Conservation (phyloP, 2,797 vertebrate genomes). For the Lycodopsis pacificus region DNA sequence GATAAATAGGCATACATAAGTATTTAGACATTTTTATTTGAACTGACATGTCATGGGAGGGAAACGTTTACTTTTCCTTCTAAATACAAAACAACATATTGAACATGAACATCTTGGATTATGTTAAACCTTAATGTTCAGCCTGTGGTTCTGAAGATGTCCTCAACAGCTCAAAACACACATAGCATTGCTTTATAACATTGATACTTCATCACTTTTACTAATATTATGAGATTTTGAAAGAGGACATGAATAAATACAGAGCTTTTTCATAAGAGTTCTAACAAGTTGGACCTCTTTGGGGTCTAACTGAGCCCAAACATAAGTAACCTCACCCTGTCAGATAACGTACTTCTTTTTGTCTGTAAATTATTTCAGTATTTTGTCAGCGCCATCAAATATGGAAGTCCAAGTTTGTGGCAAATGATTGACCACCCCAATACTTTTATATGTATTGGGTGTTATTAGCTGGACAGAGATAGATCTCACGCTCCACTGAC, state of each 20-base stretch:
- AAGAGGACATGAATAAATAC: no score
- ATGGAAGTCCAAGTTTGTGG: not conserved
- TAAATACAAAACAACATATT: not conserved
- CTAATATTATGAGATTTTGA: not conserved
- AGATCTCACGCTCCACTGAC: constrained; percentile 33
- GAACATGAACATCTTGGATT: not conserved
- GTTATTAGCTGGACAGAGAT: not conserved
- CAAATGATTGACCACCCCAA: not conserved
- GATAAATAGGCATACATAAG: constrained; percentile 1
- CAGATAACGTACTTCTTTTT: not conserved
- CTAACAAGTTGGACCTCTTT: not conserved
- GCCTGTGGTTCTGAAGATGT: not conserved
- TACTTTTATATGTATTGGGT: not conserved
- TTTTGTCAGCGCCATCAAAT: not conserved
- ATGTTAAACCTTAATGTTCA: not conserved
- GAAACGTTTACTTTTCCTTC: not conserved
- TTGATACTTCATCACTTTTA: not conserved
- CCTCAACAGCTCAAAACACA: not conserved
- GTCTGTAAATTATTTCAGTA: not conserved
- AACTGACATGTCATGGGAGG: not conserved
- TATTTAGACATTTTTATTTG: not conserved
- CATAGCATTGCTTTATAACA: not conserved
- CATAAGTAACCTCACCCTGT: not conserved
- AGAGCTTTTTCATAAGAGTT: not conserved
- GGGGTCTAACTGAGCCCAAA: not conserved